A percentile compares a stretch with the other conserved stretches of the same genome.
These are phyloP conservation scores for Dryobates pubescens DNA, from an alignment of 2,797 vertebrate genomes.

Conservation along the genomic window DNA sequence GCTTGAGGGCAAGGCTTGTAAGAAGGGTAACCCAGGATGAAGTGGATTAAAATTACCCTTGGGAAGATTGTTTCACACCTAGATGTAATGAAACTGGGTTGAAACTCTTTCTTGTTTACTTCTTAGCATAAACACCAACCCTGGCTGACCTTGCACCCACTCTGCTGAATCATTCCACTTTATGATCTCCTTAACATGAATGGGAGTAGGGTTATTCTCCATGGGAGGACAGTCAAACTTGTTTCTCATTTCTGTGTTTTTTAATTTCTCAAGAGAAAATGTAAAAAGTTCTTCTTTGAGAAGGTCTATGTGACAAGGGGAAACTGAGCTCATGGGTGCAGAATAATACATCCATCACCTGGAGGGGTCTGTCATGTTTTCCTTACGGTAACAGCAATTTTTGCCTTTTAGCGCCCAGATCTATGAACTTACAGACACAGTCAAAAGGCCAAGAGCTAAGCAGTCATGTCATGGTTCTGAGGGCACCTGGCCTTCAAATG, in stretches of 20 bases:
- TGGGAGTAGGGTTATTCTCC: neutral
- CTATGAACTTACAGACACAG: neutral
- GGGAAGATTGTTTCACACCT: conserved; percentile 4
- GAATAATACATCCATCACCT: neutral
- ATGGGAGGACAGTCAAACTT: neutral
- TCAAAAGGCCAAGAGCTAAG: neutral
- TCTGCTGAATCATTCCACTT: conserved; percentile 16
- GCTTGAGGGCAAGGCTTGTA: neutral
- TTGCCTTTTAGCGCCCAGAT: neutral
- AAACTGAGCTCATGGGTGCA: neutral
- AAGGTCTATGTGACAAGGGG: neutral
- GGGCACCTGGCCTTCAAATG: neutral
- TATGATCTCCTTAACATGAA: neutral
- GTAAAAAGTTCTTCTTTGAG: neutral
- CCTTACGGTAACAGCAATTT: neutral
- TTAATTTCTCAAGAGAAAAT: conserved; percentile 20
- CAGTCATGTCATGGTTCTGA: neutral
- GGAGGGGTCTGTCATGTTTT: neutral
- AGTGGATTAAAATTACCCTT: neutral
- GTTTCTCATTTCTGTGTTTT: neutral
- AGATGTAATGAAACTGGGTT: neutral
- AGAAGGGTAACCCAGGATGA: neutral
- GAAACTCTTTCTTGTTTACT: conserved; percentile 1
- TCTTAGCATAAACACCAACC: neutral
- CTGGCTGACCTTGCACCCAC: conserved; percentile 1